Conservation (phyloP, 2,113 vertebrate genomes). For the Lathamus discolor region DNA sequence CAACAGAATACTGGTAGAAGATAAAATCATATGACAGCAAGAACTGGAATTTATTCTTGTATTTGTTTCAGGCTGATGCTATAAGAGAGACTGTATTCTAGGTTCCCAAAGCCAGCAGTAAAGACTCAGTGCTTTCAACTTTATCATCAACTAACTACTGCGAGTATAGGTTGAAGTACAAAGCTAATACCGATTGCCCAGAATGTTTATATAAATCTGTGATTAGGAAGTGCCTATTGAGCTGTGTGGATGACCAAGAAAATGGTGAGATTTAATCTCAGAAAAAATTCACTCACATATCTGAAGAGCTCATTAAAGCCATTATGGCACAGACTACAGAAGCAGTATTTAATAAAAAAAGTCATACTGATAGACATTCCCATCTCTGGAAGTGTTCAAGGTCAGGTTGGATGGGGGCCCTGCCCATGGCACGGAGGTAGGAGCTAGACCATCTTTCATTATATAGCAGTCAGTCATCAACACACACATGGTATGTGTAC, state of each 20-base stretch:
- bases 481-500: rapidly evolving
- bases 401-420: not conserved
- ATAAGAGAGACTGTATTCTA: not conserved
- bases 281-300: not conserved
- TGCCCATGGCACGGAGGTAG: not conserved
- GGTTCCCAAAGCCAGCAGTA: not conserved
- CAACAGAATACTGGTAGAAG: not conserved
- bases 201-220: not conserved
- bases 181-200: not conserved
- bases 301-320: not conserved
- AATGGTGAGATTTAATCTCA: not conserved
- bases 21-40: not conserved
- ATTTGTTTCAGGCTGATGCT: not conserved
- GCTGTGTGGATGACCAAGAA: not conserved
- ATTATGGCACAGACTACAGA: not conserved
- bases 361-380: not conserved
- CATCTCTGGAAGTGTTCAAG: not conserved
- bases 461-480: not conserved
- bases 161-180: not conserved
- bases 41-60: not conserved
- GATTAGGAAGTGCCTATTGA: not conserved
- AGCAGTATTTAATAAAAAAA: not conserved
- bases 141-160: not conserved
- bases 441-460: not conserved
- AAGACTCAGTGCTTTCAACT: not conserved